Base-by-base conservation (phyloP, 2,797 vertebrate genomes). In the Leptoclinus maculatus region DNA sequence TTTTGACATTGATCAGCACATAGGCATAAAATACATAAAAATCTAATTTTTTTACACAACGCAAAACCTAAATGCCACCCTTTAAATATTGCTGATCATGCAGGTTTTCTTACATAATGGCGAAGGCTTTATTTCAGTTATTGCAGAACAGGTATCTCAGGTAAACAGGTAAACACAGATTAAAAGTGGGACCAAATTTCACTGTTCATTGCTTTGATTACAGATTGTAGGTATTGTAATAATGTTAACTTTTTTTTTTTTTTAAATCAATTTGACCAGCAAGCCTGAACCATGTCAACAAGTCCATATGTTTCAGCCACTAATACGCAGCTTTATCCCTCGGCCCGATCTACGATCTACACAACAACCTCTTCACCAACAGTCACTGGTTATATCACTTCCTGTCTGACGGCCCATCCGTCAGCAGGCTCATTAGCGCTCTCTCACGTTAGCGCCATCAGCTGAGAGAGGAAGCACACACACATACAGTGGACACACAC, bases 361-460 rank as follows among this genome's bases (percentile, higher is more conserved):
- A 85, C 84, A 88, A 84, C 21, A 41, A 79, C 83, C 88, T 91
- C 88, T 88, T 83, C 41, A 4, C 64, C 64, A 88, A 89, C 85
- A 71, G 85, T 86, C 76, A 21, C 73, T 45, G 25, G 43, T 90
- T 90, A 82, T 85, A 87, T 92, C 91, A 92, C 87, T 93, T 94
- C 91, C 91, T 92, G 91, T 83, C 81, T 86, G 83, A 82, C 19
- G 12, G 77, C 54, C 90, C 89, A 91, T 91, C 91, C 91, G 91
- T 84, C 83, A 82, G 68, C 57, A 6, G 64, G 36, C 88, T 91
- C 89, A 91, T 92, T 90, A 91, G 72, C 71, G 9, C 83, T n/a
- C 74, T 19, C 68, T 79, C 90, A 92, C 82, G 72, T 89, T 87
- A 81, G 69, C 76, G 62, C 86, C 67, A 74, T 81, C 83, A 79